Conservation (phyloP, 2,888 invertebrate species). For the Digitonthophagus gazella region DNA sequence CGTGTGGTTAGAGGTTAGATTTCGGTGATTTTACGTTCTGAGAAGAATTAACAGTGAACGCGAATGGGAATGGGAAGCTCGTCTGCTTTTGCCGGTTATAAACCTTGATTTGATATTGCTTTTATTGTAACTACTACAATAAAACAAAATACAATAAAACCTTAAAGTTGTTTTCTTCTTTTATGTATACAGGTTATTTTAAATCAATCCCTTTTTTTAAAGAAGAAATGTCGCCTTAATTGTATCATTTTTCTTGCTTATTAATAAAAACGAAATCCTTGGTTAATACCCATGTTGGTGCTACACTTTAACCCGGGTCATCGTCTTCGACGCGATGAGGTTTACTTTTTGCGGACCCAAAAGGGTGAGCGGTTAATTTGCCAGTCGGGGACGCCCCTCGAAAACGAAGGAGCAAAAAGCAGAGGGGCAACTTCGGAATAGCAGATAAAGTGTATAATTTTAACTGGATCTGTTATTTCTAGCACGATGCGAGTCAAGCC, state of each 20-base stretch:
- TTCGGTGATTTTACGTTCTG: background rate
- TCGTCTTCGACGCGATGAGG: background rate
- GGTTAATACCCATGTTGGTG: background rate
- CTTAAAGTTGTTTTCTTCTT: too few relatives aligned
- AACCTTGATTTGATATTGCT: too few relatives aligned
- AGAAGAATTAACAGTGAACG: background rate
- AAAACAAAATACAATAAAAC: too few relatives aligned
- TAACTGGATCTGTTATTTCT: conserved; percentile 25
- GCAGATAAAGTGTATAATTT: conserved; percentile 29
- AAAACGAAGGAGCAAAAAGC: background rate
- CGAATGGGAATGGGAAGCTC: too few relatives aligned
- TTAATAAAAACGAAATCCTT: background rate
- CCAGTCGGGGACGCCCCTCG: background rate
- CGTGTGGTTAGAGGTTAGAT: background rate
- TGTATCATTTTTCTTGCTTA: background rate
- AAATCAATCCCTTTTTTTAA: too few relatives aligned
- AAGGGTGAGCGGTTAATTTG: conserved; percentile 24
- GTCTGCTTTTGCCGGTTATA: too few relatives aligned
- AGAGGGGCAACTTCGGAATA: conserved; percentile 13
- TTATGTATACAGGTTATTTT: too few relatives aligned
- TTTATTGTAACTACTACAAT: too few relatives aligned
- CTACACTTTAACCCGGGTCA: background rate
- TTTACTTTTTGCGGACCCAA: conserved; percentile 20
- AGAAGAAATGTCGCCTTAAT: background rate
- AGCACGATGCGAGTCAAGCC: background rate